Percentiles rank a stretch among this genome's conserved stretches.
phyloP scores from a whole-genome alignment of 1,140 invertebrate genomes.

The Triops longicaudatus region DNA sequence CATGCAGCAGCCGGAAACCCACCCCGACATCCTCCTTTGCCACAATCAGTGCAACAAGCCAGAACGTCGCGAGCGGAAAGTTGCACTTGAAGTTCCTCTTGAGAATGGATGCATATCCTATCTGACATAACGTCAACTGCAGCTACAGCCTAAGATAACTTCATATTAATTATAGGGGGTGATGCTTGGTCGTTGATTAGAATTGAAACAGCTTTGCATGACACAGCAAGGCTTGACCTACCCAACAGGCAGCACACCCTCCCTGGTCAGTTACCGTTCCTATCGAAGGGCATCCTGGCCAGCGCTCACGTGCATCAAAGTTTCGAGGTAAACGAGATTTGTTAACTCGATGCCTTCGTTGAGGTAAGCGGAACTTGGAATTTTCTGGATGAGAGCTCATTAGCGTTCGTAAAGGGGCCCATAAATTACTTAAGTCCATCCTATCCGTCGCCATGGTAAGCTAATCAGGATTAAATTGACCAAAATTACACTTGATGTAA shows the following conservation, averaged over 20 bases:
- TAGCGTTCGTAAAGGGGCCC: neutral
- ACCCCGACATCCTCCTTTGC: conserved; percentile 12
- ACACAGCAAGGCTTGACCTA: conserved; percentile 24
- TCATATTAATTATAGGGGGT: no score
- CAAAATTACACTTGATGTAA: no score
- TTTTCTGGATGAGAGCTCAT: neutral
- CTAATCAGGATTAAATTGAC: neutral
- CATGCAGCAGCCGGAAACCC: conserved; percentile 16
- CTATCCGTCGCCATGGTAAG: neutral
- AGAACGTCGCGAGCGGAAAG: conserved; percentile 15
- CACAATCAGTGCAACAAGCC: conserved; percentile 15
- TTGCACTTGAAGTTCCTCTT: neutral
- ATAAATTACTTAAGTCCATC: neutral
- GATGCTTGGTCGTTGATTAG: no score
- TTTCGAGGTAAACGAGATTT: neutral
- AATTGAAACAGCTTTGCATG: no score
- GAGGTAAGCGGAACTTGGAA: neutral
- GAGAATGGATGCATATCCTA: conserved; percentile 16
- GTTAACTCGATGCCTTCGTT: neutral
- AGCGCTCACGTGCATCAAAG: conserved; percentile 45
- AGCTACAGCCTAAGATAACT: neutral
- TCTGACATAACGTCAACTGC: conserved; percentile 18
- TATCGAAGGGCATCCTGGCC: conserved; percentile 45
- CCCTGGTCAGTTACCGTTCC: conserved; percentile 37
- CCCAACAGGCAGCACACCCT: conserved; percentile 37